Base-by-base conservation (phyloP, 1,140 invertebrate species). In the Tigriopus japonicus region DNA sequence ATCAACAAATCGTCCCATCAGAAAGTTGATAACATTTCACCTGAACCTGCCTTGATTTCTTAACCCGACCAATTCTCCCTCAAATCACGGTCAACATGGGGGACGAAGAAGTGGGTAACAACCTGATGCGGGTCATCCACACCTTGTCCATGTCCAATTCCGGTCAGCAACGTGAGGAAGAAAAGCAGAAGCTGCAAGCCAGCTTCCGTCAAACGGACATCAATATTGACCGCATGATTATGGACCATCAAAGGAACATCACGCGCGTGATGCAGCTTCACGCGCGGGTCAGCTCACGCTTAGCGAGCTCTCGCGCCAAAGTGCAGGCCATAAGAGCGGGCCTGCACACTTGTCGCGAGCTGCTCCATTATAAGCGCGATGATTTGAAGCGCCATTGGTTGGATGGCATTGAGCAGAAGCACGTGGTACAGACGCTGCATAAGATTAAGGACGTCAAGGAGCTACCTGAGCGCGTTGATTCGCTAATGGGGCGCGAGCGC, bases 351-450 rank as follows among this genome's bases (percentile, higher is more conserved):
- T 96, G 91, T 71, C 91, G 94, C 69, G 83, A 82, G 19, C 72
- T 97, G 28, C 71, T 98, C 45, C 82, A 90, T 62, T 91, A 91
- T 72, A 81, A 88, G 63, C 77, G 91, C 52, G 91, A 95, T 67
- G 93, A 98, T 71, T 74, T 98, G 45, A 82, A 89, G 65, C 85
- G 91, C 67, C 75, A 95, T 55, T 95, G 90, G 87, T 74, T 86
- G 0, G 90, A 95, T 72, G 87, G 87, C 6, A 79, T 94, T 15
- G 87, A 95, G 69, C 89, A 95, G 66, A 89, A 91, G 68, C 83
- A 92, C 70, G 84, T 89, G 62, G 71, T 94, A 17, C 77, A 85
- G 62, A 79, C 94, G 69, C 72, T 94, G 35, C 85, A 88, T 66
- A 85, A 93, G 74, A 87, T 94, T 35, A 35, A 35, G 28, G 28